Evolutionary conservation across 2,888 invertebrate genomes (phyloP).

Genomic region (Vanessa cardui): DNA sequence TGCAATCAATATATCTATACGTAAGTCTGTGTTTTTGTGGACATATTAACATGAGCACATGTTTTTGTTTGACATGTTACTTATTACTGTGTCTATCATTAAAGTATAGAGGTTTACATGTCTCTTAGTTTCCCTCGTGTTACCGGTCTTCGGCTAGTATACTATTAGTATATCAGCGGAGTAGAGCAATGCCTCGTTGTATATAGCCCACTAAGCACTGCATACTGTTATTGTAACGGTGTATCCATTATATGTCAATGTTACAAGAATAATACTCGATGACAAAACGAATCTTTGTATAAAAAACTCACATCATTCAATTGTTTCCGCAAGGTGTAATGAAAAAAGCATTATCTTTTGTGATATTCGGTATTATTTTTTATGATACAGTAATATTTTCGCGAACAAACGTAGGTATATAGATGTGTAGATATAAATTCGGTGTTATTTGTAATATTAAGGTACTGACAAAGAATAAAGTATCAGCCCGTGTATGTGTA

Average conservation of each 20-base stretch:
- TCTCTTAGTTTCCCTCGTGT: constrained; percentile 61
- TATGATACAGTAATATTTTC: not conserved
- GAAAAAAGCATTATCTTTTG: constrained; percentile 27
- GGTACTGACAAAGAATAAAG: no score
- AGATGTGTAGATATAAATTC: no score
- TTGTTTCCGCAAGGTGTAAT: constrained; percentile 22
- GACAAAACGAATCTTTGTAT: constrained; percentile 33
- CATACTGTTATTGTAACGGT: constrained; percentile 71
- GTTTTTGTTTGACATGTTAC: constrained; percentile 17
- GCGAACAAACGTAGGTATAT: no score
- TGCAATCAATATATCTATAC: not conserved
- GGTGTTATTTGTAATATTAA: no score
- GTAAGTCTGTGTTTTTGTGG: not conserved
- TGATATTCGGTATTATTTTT: constrained; percentile 8
- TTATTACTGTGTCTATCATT: constrained; percentile 39
- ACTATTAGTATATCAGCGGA: constrained; percentile 62
- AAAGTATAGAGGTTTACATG: constrained; percentile 46
- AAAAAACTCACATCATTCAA: constrained; percentile 30
- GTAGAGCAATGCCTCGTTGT: constrained; percentile 49
- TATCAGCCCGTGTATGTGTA: no score
- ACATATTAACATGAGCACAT: not conserved
- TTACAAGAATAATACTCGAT: constrained; percentile 51
- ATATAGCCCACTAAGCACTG: constrained; percentile 58
- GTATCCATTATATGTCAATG: constrained; percentile 60
- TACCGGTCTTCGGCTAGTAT: constrained; percentile 54